phyloP scores from a whole-genome alignment of 2,888 invertebrate species.

The Sarcophaga carnaria region DNA sequence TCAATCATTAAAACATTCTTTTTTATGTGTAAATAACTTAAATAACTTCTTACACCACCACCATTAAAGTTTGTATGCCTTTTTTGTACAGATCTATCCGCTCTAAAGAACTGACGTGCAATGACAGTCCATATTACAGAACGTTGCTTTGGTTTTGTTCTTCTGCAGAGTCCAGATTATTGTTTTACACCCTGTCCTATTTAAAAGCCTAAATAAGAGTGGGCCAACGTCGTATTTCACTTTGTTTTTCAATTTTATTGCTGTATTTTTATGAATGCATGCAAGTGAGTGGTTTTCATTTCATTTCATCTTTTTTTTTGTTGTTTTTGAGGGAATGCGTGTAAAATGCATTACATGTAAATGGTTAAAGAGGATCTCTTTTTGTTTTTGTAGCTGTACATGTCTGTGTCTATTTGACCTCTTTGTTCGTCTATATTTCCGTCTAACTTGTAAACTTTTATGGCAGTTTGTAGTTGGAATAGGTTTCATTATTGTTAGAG shows the following conservation, averaged over 20 bases:
- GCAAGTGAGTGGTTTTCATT: slow-evolving; percentile 46
- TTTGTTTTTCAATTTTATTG: slow-evolving; percentile 13
- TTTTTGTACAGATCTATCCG: too few species aligned
- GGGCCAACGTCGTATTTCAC: not conserved
- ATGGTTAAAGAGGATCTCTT: slow-evolving; percentile 44
- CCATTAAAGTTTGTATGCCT: too few species aligned
- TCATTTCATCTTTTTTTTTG: slow-evolving; percentile 17
- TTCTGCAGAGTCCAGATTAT: not conserved
- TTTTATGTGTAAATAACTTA: too few species aligned
- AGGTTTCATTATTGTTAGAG: slow-evolving; percentile 44
- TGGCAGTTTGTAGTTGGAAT: slow-evolving; percentile 1
- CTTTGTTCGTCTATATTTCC: slow-evolving; percentile 16
- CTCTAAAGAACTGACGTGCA: too few species aligned
- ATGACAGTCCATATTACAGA: too few species aligned
- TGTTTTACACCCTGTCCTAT: not conserved
- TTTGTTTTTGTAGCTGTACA: slow-evolving; percentile 9
- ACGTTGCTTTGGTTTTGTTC: too few species aligned
- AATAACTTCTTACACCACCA: too few species aligned
- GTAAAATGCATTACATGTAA: slow-evolving; percentile 62
- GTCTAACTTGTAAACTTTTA: not conserved
- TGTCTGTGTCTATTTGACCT: not conserved
- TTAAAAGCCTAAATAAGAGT: not conserved
- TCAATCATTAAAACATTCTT: too few species aligned
- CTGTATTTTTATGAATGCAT: slow-evolving; percentile 30
- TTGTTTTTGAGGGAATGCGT: slow-evolving; percentile 43